phyloP scores from a whole-genome alignment of 2,113 vertebrate species.

The Progne subis region DNA sequence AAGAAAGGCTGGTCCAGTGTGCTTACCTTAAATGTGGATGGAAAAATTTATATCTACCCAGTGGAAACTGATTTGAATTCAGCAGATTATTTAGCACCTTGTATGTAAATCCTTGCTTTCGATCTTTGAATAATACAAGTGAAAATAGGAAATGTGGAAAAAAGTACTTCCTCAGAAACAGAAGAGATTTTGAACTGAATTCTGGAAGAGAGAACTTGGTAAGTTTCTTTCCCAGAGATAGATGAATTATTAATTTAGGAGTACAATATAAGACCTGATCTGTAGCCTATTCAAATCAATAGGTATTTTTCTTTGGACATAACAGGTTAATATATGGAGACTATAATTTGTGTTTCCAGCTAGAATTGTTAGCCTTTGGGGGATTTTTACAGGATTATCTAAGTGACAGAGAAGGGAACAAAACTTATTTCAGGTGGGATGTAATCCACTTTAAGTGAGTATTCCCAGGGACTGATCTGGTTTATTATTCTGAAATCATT shows the following conservation, averaged over 20 bases:
- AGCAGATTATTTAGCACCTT: constrained; percentile 1
- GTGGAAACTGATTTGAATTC: constrained; percentile 66
- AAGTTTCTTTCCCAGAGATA: neutral
- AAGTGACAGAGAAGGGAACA: neutral
- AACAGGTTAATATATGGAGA: neutral
- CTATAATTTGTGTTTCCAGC: neutral
- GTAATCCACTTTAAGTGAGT: neutral
- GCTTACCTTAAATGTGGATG: neutral
- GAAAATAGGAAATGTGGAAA: constrained; percentile 11
- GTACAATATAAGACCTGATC: neutral
- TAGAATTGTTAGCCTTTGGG: neutral
- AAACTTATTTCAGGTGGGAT: neutral
- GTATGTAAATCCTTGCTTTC: constrained; percentile 64
- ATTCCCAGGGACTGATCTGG: neutral
- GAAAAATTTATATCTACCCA: constrained; percentile 9
- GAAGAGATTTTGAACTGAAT: neutral
- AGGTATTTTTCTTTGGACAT: neutral
- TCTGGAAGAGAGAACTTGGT: neutral
- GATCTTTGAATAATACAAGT: constrained; percentile 58
- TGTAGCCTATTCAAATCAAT: neutral
- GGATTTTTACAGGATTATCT: neutral
- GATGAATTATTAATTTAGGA: neutral
- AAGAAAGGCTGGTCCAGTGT: neutral
- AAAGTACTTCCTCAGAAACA: neutral
- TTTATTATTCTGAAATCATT: constrained; percentile 7